Evolutionary conservation across 1,140 invertebrate species (phyloP), one percentile per base, ranked within the genome.

Genomic region (Penaeus vannamei): DNA sequence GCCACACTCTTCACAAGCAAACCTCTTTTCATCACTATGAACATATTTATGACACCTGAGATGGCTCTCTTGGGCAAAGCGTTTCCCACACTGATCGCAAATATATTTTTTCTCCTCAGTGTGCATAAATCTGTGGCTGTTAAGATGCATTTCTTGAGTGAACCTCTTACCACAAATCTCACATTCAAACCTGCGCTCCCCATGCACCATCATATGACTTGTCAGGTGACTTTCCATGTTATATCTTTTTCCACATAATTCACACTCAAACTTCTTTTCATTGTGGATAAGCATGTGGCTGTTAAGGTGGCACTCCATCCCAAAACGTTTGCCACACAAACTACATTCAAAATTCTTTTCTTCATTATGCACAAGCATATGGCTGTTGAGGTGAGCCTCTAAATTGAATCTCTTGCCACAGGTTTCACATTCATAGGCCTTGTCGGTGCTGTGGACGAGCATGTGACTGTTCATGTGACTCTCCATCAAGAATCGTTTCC

Each of bases 281-380:
- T 36, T 36, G 42, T 76, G 72, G 32, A 76, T 36, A 32, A 76
- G 29, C 72, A 76, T 76, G 72, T 76, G 72, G 29, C 72, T 76
- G 22, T 76, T 76, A 29, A 76, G 26, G 19, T 29, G 29, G 72
- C 42, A 32, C 72, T 36, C 42, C 26, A 29, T 26, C 29, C 29
- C 42, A 32, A 76, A 76, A 32, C 42, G 29, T 76, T 36, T 76
- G 42, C 72, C 72, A 29, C 72, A 76, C 20, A 36, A 17, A 20
- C 42, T 36, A 76, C 72, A 76, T 36, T 76, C 42, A 26, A 76
- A 76, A 76, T 76, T 76, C 42, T 36, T 23, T 36, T 76, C 72
- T 22, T 36, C 72, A 76, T 36, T 36, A 76, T 76, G 72, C 29
- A 76, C 72, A 32, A 76, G 29, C 72, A 76, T 76, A n/a, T 76